Base-by-base conservation (phyloP, 2,113 vertebrate species). In the Epinephelus fuscoguttatus region DNA sequence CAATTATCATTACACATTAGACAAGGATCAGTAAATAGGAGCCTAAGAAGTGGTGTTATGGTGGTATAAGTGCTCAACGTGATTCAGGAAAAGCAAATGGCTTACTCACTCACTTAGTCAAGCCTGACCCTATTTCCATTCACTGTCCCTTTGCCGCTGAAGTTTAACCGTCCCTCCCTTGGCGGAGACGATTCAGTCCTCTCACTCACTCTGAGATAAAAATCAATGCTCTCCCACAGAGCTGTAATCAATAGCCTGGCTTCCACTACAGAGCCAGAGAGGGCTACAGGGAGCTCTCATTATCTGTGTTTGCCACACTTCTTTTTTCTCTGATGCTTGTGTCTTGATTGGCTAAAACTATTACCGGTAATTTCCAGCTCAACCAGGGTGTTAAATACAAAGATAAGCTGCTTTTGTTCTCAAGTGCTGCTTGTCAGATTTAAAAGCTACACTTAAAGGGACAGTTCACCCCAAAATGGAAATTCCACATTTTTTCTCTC, bases 221-320 rank as follows among this genome's bases (percentile, higher is more conserved):
- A 91, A 92, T 89, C 91, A 86, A 90, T 92, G 85, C 69, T 78
- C 81, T 76, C 87, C 84, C 87, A 77, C 89, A 40, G 84, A 83
- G 80, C 75, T 42, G 82, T 73, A 85, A 91, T 91, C 91, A 84
- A 89, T 89, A 84, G 82, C 70, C 73, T 23, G 40, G 85, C 83
- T 63, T 90, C 83, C 78, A 66, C 75, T 21, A 49, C 50, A 50
- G 71, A 86, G 74, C 42, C 67, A 42, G 37, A 81, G 62, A 83
- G 42, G 49, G 72, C 73, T 63, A n/a, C 63, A 57, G 62, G 75
- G 80, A 76, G 75, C 25, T 63, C 88, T 86, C 80, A 82, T 86
- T 86, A 82, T 82, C 79, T 75, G 63, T 61, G 70, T 59, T 52
- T 70, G 82, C 8, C 6, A 87, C 80, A 62, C 27, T 82, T 80